Percentiles rank a stretch among this genome's conserved stretches.
phyloP scores from a whole-genome alignment of 2,113 vertebrate genomes.

The Macheiramphus alcinus region DNA sequence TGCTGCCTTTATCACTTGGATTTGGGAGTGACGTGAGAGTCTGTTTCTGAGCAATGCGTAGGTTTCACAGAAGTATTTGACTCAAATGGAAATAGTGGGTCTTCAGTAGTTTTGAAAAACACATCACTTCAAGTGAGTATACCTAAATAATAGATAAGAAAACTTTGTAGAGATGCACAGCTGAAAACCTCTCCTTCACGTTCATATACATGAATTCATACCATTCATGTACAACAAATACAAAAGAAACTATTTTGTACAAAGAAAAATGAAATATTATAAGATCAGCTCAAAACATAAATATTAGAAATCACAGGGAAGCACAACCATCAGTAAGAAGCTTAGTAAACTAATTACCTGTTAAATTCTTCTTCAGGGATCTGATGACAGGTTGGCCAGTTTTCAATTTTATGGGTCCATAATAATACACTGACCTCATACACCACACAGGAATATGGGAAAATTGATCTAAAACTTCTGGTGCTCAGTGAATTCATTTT shows the following conservation, averaged over 20 bases:
- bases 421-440: neutral
- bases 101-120: neutral
- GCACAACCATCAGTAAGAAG: neutral
- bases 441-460: neutral
- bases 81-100: neutral
- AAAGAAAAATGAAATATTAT: neutral
- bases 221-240: neutral
- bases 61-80: neutral
- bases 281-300: neutral
- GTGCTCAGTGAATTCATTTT: neutral
- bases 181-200: neutral
- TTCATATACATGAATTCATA: neutral
- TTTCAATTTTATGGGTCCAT: neutral
- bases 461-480: neutral
- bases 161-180: too few relatives aligned
- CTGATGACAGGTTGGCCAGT: neutral
- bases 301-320: neutral
- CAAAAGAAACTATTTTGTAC: neutral
- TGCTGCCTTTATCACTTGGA: neutral
- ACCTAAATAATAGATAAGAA: neutral
- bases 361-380: neutral
- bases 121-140: neutral
- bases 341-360: neutral
- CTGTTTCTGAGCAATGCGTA: neutral
- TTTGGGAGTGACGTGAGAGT: fast-evolving